Evolutionary conservation across 2,888 invertebrate genomes (phyloP).

Genomic region (Agrochola macilenta): DNA sequence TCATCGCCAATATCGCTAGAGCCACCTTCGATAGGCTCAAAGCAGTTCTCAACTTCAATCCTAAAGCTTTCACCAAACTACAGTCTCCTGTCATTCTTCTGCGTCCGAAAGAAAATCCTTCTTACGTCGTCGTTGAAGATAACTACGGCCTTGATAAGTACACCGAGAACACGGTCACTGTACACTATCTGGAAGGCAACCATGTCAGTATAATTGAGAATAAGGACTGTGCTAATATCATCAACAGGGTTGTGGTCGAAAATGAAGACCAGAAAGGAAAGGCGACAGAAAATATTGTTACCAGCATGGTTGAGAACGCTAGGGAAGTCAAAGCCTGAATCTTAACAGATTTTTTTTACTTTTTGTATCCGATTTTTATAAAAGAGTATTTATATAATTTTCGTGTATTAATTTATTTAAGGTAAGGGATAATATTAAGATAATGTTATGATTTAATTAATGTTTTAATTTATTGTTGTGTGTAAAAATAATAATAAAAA

Average conservation of each 20-base stretch:
- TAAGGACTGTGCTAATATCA: conserved; percentile 91
- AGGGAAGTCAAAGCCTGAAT: conserved; percentile 74
- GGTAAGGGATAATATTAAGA: conserved; percentile 47
- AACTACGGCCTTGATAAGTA: conserved; percentile 92
- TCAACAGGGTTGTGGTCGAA: conserved; percentile 86
- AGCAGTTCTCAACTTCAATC: conserved; percentile 87
- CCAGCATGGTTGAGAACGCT: conserved; percentile 83
- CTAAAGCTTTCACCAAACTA: conserved; percentile 85
- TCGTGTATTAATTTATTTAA: conserved; percentile 58
- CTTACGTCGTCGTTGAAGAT: conserved; percentile 89
- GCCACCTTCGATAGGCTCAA: conserved; percentile 89
- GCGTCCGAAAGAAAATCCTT: conserved; percentile 91
- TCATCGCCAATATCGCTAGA: conserved; percentile 73
- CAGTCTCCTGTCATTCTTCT: conserved; percentile 91
- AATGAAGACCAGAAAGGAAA: conserved; percentile 74
- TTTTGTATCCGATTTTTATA: conserved; percentile 40
- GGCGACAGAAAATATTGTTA: conserved; percentile 76
- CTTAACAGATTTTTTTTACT: not conserved
- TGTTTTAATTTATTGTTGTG: conserved; percentile 53
- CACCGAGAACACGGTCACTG: conserved; percentile 89
- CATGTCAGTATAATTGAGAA: conserved; percentile 93
- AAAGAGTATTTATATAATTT: conserved; percentile 31
- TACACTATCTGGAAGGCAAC: conserved; percentile 93
- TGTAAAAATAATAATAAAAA: conserved; percentile 61
- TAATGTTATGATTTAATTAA: conserved; percentile 8